Evolutionary conservation across 2,113 vertebrate genomes (phyloP).

Genomic region (Erpornis zantholeuca): DNA sequence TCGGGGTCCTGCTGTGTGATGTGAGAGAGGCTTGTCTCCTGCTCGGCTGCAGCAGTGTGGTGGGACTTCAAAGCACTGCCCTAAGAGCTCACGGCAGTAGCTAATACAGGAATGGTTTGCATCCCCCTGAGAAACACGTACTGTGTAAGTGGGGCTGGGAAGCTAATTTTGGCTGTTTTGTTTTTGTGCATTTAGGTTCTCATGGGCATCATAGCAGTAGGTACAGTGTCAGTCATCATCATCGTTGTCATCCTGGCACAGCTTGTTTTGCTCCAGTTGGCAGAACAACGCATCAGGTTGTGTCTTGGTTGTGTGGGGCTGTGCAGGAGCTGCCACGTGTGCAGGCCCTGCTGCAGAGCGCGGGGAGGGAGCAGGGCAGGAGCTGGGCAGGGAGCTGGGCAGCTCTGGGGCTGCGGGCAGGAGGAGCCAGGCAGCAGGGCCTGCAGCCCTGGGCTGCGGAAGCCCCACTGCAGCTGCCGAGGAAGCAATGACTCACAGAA

Average conservation of each 20-base stretch:
- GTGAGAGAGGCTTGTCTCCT: background rate
- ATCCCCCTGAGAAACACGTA: background rate
- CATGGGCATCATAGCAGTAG: background rate
- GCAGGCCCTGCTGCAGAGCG: background rate
- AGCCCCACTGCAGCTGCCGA: background rate
- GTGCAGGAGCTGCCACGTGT: background rate
- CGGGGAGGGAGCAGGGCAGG: background rate
- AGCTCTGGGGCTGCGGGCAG: background rate
- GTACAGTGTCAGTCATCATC: background rate
- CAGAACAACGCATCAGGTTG: background rate
- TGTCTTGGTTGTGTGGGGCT: background rate
- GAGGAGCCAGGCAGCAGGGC: background rate
- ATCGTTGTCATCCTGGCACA: background rate
- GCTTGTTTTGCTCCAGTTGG: background rate
- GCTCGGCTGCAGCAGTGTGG: background rate
- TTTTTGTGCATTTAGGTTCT: background rate
- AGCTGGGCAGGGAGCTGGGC: background rate
- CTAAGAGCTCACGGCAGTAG: background rate
- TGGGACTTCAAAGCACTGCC: background rate
- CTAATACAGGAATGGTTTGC: background rate
- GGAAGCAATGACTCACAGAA: background rate
- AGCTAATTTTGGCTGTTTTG: background rate
- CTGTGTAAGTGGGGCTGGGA: rapidly evolving
- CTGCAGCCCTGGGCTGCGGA: background rate
- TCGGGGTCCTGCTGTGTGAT: background rate